Percentiles rank a stretch among this genome's conserved stretches.
These are phyloP conservation scores for Tretioscincus oriximinensis DNA, from an alignment of 2,113 vertebrate species.

Conservation along the genomic window DNA sequence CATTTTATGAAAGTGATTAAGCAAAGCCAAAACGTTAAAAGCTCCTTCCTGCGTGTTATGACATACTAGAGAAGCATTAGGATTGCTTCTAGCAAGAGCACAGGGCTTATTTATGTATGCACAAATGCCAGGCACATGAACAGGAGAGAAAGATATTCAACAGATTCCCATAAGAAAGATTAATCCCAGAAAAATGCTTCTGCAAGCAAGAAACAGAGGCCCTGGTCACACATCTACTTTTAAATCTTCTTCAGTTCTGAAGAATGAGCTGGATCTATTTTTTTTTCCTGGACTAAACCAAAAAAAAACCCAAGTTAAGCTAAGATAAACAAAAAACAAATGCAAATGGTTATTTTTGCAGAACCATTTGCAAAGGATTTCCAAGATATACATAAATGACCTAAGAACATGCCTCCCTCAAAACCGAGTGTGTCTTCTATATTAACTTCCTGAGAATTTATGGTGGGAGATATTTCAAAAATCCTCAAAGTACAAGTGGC, in stretches of 20 bases:
- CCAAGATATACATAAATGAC: neutral
- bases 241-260: no score
- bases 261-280: no score
- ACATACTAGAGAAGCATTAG: neutral
- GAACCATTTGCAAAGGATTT: neutral
- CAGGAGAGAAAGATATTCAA: neutral
- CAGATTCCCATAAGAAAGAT: neutral
- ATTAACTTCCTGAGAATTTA: neutral
- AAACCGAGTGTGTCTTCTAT: neutral
- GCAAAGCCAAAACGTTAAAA: conserved; percentile 5
- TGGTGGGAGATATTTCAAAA: no score
- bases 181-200: neutral
- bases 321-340: neutral
- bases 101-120: neutral
- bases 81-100: neutral
- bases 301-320: no score
- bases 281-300: no score
- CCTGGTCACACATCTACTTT: no score
- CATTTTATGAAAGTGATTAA: neutral
- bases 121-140: neutral
- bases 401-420: neutral
- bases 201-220: neutral
- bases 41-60: neutral
- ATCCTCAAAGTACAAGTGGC: no score
- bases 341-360: no score